Conservation (phyloP, 2,888 invertebrate species). For the Eurytoma californica region DNA sequence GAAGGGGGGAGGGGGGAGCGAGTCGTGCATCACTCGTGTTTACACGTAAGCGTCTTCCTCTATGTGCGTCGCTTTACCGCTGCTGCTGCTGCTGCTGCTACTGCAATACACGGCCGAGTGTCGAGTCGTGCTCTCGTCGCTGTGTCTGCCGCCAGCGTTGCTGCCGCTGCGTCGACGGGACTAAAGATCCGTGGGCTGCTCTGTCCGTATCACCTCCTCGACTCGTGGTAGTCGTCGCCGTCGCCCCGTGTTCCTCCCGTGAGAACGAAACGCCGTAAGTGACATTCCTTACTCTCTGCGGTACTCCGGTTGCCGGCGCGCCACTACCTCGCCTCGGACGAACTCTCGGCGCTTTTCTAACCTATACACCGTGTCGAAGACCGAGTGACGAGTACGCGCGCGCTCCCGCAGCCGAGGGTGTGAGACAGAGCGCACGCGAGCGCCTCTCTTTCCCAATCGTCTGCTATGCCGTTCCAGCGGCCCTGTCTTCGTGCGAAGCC, state of each 20-base stretch:
- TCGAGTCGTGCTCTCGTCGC: conserved; percentile 1
- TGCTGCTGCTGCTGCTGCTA: conserved; percentile 47
- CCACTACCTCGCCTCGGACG: not conserved
- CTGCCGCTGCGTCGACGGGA: conserved; percentile 4
- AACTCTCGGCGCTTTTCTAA: conserved; percentile 16
- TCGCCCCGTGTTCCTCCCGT: conserved; percentile 3
- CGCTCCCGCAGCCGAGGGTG: conserved; percentile 21
- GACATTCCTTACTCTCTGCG: too few relatives aligned
- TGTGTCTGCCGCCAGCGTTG: not conserved
- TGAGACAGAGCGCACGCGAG: not conserved
- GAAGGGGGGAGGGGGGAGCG: conserved; percentile 32
- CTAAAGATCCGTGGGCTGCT: not conserved
- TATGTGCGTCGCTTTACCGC: conserved; percentile 56
- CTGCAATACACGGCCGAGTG: conserved; percentile 17
- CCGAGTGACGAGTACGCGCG: not conserved
- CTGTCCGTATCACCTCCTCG: conserved; percentile 10
- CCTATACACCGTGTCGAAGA: conserved; percentile 15
- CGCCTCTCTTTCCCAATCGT: conserved; percentile 24
- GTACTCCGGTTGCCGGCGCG: not conserved
- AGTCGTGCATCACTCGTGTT: conserved; percentile 61
- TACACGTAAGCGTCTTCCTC: conserved; percentile 64
- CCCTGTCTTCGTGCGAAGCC: not conserved
- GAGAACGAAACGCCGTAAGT: too few relatives aligned
- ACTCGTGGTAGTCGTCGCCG: conserved; percentile 17
- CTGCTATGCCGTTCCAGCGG: conserved; percentile 15